Evolutionary conservation across 2,888 invertebrate genomes (phyloP), one percentile per base, ranked within the genome.

Genomic region (Dioctria rufipes): DNA sequence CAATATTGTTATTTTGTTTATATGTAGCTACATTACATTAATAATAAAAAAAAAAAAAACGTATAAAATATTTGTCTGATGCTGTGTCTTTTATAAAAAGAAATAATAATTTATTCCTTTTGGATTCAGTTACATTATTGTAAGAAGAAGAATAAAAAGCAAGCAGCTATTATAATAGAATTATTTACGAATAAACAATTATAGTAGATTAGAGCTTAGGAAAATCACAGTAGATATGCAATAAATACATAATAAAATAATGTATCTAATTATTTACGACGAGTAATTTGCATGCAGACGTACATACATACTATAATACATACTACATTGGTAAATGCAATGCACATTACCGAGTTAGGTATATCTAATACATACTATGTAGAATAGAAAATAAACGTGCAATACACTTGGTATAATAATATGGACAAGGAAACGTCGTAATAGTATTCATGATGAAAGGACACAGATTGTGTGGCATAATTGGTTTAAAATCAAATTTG

Each of bases 221-320:
- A 51, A 69, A 25, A 54, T 54, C 54, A 54, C 54, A 54, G 69
- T 69, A 69, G 69, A 69, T 69, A 51, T 39, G 69, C 69, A 69
- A 69, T 69, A 69, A 69, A 51, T 69, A 69, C 54, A 54, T 54
- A 46, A 25, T 25, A 25, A 25, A 25, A 25, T 9, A 46, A 6
- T 46, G 6, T 54, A n/a, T 51, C 69, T 51, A 69, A 69, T 69
- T 69, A 25, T 25, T 25, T 25, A 25, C 25, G 25, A 25, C 25
- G 25, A 25, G 25, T 25, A 25, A 69, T 51, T 69, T 69, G 69
- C 69, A 69, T 69, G 51, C 69, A 69, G 4, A 11, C 54, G 54
- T 54, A 54, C 11, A 54, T 54, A n/a, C 54, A 54, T 25, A 25
- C 25, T 25, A 25, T 25, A 25, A 25, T 25, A 25, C 25, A 25